These are phyloP conservation scores for Polymixis lichenea DNA, from an alignment of 2,888 invertebrate species.

Conservation along the genomic window DNA sequence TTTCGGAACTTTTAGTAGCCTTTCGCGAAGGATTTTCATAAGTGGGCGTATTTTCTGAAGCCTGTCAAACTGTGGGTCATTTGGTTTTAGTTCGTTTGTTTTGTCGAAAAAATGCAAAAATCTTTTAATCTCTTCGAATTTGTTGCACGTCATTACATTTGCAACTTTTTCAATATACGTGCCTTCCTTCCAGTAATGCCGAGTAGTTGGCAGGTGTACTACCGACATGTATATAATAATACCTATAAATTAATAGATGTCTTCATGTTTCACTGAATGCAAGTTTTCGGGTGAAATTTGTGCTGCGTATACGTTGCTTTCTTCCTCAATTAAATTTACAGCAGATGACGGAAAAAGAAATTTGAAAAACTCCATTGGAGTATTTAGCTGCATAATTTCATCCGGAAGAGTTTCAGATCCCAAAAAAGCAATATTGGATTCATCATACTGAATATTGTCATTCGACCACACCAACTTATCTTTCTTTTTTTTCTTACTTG, in stretches of 20 bases:
- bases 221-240: conserved; percentile 2
- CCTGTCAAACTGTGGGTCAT: conserved; percentile 1
- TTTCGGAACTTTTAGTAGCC: conserved; percentile 23
- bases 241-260: conserved; percentile 4
- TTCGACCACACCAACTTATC: not conserved
- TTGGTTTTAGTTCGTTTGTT: not conserved
- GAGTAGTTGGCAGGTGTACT: not conserved
- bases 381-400: conserved; percentile 12
- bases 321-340: conserved; percentile 1
- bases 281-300: conserved; percentile 3
- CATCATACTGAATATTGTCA: not conserved
- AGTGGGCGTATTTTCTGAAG: conserved; percentile 13
- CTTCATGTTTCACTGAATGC: not conserved
- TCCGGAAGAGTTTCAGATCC: conserved; percentile 2
- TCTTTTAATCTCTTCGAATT: conserved; percentile 1
- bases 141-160: conserved; percentile 12
- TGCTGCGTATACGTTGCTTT: conserved; percentile 6
- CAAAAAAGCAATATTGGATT: conserved; percentile 2
- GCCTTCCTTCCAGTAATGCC: not conserved
- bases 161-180: conserved; percentile 11
- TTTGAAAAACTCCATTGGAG: conserved; percentile 4
- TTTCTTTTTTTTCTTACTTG: not conserved
- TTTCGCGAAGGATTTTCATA: conserved; percentile 7
- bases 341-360: conserved; percentile 12
- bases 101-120: conserved; percentile 9